Evolutionary conservation across 2,797 vertebrate species (phyloP), one percentile per base, ranked within the genome.

Genomic region (Thaleichthys pacificus): DNA sequence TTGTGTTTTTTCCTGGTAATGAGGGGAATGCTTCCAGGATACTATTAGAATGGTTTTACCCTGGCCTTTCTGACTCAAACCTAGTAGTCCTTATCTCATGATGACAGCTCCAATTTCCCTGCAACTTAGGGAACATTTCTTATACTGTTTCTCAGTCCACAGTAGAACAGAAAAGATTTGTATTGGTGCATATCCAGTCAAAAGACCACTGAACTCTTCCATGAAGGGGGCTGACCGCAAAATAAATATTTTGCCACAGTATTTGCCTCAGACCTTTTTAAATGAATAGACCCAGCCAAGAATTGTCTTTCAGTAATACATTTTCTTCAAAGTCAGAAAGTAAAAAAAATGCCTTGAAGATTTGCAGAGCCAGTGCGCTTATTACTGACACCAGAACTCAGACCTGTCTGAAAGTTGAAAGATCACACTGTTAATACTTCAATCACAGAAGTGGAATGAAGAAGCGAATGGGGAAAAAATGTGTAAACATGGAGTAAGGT

Each of bases 1-100:
- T 35, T 3, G 6, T 35, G 32, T 35, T 71, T 68, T 24, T 19
- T 30, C n/a, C 17, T 79, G 7, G 32, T 70, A 84, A 85, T 85
- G 78, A 35, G 32, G 5, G 6, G 81, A 75, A 49, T 49, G 47
- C 3, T 49, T 49, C 14, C 8, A 49, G 47, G 8, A 49, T 49
- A 49, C 47, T 49, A 49, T 9, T 49, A 49, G 5, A 14, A 2
- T 17, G 17, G 49, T 51, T 51, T 17, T 14, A 51, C 49, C 12
- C 17, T 51, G 49, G 49, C 17, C 17, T 49, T 38, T 79, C 70
- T 78, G 74, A 77, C 49, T 51, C 49, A 14, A 51, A 51, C 49
- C 8, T 51, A 51, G 49, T 51, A 51, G 28, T 17, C 49, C 49
- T 17, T 51, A 51, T 17, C 49, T 51, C 49, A 14, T 17, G 12